Conservation (phyloP, 2,113 vertebrate species). For the Melanotaenia duboulayi region DNA sequence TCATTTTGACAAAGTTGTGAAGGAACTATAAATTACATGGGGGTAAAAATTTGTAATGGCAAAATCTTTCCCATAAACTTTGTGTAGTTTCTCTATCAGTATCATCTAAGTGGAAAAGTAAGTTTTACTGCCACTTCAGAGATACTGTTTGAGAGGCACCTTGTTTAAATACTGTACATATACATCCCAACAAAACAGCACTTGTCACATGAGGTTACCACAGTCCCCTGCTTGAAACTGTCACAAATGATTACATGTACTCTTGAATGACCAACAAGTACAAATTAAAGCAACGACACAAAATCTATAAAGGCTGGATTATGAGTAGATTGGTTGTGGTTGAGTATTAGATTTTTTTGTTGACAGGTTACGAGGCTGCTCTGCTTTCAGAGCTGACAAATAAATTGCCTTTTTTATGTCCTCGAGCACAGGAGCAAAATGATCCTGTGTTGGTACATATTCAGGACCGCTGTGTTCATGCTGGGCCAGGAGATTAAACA, state of each 20-base stretch:
- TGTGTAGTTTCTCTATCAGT: conserved; percentile 14
- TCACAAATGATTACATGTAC: conserved; percentile 48
- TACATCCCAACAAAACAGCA: background rate
- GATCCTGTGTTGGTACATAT: conserved; percentile 24
- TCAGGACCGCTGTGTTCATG: conserved; percentile 34
- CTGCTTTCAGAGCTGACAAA: conserved; percentile 4
- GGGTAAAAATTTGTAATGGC: conserved; percentile 18
- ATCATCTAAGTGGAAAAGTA: conserved; percentile 22
- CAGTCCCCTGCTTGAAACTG: conserved; percentile 13
- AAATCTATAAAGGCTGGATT: conserved; percentile 56
- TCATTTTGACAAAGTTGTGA: background rate
- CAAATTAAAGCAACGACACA: conserved; percentile 46
- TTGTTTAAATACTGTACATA: conserved; percentile 22
- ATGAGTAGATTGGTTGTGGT: conserved; percentile 44
- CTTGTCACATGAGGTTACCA: conserved; percentile 20
- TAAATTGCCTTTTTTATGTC: conserved; percentile 28
- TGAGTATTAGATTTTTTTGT: conserved; percentile 36
- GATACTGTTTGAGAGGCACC: background rate
- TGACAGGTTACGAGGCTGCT: conserved; percentile 17
- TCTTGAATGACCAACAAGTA: conserved; percentile 29
- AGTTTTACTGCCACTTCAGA: background rate
- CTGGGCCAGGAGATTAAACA: conserved; percentile 57
- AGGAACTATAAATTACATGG: conserved; percentile 12
- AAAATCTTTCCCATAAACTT: conserved; percentile 5
- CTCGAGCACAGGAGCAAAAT: conserved; percentile 14